A percentile compares a stretch with the other conserved stretches of the same genome.
phyloP scores from a whole-genome alignment of 2,113 vertebrate genomes.

The Ammodytes marinus region DNA sequence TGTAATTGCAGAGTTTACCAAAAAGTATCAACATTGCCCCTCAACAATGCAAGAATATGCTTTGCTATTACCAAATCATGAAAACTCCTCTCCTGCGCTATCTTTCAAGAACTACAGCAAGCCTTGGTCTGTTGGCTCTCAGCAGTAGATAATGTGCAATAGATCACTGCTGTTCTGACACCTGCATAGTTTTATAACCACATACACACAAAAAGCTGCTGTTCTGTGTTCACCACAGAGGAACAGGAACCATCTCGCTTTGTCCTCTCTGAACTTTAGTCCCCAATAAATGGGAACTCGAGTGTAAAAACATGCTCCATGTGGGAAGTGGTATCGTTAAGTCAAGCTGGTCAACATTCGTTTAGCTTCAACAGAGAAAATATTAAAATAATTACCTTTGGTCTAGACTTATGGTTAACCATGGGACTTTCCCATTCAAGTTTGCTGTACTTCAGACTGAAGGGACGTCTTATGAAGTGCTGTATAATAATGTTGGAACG shows the following conservation, averaged over 20 bases:
- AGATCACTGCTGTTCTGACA: constrained; percentile 7
- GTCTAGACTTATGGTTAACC: neutral
- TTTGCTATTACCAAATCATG: constrained; percentile 1
- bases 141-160: neutral
- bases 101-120: neutral
- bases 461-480: neutral
- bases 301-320: neutral
- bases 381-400: neutral
- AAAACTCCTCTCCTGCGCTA: neutral
- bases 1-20: too few species aligned
- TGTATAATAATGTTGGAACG: too few species aligned
- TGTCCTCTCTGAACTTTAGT: constrained; percentile 17
- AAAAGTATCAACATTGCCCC: neutral
- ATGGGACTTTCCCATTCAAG: neutral
- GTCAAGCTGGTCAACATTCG: constrained; percentile 1
- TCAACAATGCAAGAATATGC: neutral
- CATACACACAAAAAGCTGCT: constrained; percentile 6
- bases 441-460: neutral
- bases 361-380: neutral
- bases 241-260: constrained; percentile 8
- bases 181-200: neutral
- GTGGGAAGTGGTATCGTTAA: neutral
- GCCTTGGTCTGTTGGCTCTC: neutral
- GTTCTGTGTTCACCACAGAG: constrained; percentile 12
- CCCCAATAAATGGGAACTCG: neutral